Evolutionary conservation across 1,140 invertebrate species (phyloP).

Genomic region (Brachionus calyciflorus): DNA sequence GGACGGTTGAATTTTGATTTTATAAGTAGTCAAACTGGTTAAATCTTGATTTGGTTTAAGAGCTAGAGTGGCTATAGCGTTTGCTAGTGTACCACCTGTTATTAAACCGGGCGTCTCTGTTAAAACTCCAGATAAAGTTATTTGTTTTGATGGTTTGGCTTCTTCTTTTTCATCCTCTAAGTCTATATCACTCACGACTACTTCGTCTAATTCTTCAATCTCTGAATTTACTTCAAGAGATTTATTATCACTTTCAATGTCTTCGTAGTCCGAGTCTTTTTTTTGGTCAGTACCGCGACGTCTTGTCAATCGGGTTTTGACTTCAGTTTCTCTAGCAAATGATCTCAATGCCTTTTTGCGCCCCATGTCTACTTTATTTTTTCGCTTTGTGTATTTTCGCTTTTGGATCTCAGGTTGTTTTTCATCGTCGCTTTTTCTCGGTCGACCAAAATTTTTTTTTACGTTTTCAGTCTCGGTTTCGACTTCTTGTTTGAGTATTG

Average conservation of each 20-base stretch:
- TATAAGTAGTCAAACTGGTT: neutral
- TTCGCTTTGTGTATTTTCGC: neutral
- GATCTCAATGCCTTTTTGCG: neutral
- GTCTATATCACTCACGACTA: constrained; percentile 19
- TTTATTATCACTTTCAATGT: neutral
- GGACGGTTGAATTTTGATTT: constrained; percentile 41
- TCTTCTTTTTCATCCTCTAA: constrained; percentile 19
- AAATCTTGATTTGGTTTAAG: constrained; percentile 18
- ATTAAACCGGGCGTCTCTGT: neutral
- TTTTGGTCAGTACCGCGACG: neutral
- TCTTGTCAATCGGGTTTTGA: neutral
- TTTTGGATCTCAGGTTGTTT: no score
- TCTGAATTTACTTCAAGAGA: neutral
- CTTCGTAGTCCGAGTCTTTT: constrained; percentile 3
- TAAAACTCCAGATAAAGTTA: neutral
- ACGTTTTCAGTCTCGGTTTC: no score
- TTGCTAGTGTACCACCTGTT: neutral
- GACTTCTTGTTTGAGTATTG: neutral
- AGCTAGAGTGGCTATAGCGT: neutral
- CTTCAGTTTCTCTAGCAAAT: neutral
- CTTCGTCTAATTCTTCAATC: constrained; percentile 11
- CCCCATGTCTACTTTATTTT: neutral
- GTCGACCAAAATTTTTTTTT: neutral
- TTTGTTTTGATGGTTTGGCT: neutral
- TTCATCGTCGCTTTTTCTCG: neutral